These are phyloP conservation scores for Myopa tessellatipennis DNA, from an alignment of 2,888 invertebrate genomes.

Conservation along the genomic window DNA sequence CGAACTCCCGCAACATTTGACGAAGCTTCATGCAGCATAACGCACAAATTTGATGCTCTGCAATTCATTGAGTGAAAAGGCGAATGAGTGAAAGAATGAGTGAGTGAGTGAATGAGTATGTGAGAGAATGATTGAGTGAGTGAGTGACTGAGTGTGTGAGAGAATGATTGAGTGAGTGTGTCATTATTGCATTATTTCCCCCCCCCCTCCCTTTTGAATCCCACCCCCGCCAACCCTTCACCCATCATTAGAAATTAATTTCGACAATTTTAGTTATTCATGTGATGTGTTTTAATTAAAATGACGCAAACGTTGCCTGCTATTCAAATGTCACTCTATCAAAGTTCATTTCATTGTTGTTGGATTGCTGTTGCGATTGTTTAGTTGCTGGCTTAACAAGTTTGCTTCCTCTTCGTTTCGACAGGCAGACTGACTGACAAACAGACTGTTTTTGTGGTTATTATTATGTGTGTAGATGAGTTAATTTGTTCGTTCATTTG, in stretches of 20 bases:
- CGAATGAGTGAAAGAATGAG: too few species aligned
- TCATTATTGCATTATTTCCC: not conserved
- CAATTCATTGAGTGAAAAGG: too few species aligned
- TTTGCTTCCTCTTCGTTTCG: not conserved
- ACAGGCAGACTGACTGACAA: not conserved
- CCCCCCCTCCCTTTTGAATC: not conserved
- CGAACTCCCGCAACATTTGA: not conserved
- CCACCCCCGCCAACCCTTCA: not conserved
- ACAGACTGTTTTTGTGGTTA: not conserved
- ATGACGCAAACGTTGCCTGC: constrained; percentile 28
- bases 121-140: too few species aligned
- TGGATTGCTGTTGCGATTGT: constrained; percentile 14
- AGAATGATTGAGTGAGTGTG: too few species aligned
- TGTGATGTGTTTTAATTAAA: constrained; percentile 37
- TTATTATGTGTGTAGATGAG: not conserved
- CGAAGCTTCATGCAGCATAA: too few species aligned
- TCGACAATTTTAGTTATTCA: constrained; percentile 33
- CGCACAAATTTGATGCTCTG: too few species aligned
- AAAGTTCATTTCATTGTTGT: constrained; percentile 13
- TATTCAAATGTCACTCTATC: constrained; percentile 32
- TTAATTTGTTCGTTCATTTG: not conserved
- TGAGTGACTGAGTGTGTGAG: too few species aligned
- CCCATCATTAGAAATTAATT: constrained; percentile 22
- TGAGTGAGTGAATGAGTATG: too few species aligned
- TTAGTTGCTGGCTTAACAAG: not conserved